Conservation (phyloP, 53 echinoderm and acorn worm species). For the Echinometra lucunter region DNA sequence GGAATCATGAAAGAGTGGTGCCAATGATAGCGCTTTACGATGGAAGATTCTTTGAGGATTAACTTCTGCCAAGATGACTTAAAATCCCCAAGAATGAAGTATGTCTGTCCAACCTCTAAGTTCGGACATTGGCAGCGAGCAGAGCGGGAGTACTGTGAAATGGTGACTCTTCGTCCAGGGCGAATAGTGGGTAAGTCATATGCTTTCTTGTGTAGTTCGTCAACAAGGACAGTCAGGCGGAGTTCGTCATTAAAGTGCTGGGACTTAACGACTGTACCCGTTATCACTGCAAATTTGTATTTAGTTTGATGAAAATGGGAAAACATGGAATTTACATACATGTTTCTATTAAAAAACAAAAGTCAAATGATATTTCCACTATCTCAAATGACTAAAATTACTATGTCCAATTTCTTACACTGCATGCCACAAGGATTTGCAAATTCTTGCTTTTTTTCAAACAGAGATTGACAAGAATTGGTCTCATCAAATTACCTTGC, state of each 20-base stretch:
- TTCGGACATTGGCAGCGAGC: constrained; percentile 79
- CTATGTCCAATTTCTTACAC: no score
- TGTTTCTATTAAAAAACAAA: no score
- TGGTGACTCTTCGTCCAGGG: background rate
- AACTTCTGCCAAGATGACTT: constrained; percentile 71
- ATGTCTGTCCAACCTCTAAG: constrained; percentile 78
- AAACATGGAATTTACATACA: background rate
- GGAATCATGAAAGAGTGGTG: constrained; percentile 30
- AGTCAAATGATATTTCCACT: no score
- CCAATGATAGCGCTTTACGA: constrained; percentile 79
- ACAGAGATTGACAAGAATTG: no score
- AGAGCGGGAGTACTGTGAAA: constrained; percentile 58
- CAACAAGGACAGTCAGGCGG: constrained; percentile 37
- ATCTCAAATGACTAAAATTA: no score
- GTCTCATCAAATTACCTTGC: no score
- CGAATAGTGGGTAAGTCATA: constrained; percentile 41
- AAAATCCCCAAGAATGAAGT: constrained; percentile 80
- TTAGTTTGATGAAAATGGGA: background rate
- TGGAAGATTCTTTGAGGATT: constrained; percentile 72
- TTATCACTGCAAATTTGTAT: constrained; percentile 57
- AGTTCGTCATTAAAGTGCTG: constrained; percentile 42
- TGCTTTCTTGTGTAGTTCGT: constrained; percentile 65
- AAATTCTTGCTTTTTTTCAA: no score
- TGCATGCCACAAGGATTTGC: no score
- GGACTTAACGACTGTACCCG: constrained; percentile 47